Evolutionary conservation across 2,113 vertebrate species (phyloP).

Genomic region (Shinisaurus crocodilurus): DNA sequence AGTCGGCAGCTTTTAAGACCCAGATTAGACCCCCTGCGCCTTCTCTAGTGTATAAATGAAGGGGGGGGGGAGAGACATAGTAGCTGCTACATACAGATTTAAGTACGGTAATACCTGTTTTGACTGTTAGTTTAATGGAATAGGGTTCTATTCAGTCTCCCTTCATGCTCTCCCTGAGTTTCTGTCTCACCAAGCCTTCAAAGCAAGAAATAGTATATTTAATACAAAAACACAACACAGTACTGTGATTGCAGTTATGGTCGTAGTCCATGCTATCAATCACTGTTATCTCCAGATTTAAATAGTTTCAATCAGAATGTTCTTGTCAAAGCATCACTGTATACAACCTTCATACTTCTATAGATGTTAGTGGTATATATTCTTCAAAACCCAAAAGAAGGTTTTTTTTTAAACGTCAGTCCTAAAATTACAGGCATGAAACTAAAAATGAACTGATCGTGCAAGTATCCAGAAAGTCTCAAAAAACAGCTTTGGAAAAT

Average conservation of each 20-base stretch:
- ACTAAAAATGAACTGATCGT: not conserved
- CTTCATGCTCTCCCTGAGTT: not conserved
- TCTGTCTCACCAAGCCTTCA: not conserved
- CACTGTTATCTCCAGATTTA: not conserved
- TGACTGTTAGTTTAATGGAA: not conserved
- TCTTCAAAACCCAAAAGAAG: not conserved
- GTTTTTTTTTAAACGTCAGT: not conserved
- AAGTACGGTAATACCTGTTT: no score
- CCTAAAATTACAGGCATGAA: not conserved
- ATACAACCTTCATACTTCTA: not conserved
- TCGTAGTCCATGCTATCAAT: not conserved
- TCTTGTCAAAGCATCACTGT: not conserved
- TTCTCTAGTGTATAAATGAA: no score
- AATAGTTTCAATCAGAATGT: not conserved
- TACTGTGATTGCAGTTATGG: not conserved
- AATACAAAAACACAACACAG: not conserved
- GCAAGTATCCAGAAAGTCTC: not conserved
- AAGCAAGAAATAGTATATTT: no score
- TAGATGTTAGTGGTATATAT: not conserved
- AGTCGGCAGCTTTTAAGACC: no score
- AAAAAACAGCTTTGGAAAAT: not conserved
- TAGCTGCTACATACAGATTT: no score
- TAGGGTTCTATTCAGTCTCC: not conserved
- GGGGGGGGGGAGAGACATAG: no score
- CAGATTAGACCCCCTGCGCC: no score